phyloP scores from a whole-genome alignment of 1,140 invertebrate species.

The Oedothorax gibbosus region DNA sequence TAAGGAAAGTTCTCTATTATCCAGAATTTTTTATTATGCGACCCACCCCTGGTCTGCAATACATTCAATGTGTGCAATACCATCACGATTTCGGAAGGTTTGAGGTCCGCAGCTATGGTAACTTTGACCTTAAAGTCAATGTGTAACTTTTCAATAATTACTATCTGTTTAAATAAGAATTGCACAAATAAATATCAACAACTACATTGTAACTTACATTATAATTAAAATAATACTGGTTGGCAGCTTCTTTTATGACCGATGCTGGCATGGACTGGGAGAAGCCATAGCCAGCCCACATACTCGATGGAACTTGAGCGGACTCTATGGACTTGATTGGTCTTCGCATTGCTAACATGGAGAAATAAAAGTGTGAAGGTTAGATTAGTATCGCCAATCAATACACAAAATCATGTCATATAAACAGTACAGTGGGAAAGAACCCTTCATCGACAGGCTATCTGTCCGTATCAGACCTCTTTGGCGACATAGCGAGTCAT shows the following conservation, averaged over 20 bases:
- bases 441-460: neutral
- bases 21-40: too few species aligned
- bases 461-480: neutral
- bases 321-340: slow-evolving; percentile 32
- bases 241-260: slow-evolving; percentile 8
- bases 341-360: slow-evolving; percentile 27
- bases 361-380: neutral
- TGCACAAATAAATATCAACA: too few species aligned
- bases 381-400: neutral
- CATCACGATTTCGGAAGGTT: too few species aligned
- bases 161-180: too few species aligned
- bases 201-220: slow-evolving; percentile 3
- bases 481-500: neutral
- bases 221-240: slow-evolving; percentile 17
- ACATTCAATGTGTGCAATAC: too few species aligned
- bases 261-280: slow-evolving; percentile 43
- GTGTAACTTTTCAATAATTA: too few species aligned
- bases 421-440: neutral
- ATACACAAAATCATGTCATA: neutral
- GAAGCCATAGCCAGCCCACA: slow-evolving; percentile 55
- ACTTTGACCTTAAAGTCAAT: too few species aligned
- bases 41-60: too few species aligned
- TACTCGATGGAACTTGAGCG: slow-evolving; percentile 39
- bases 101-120: too few species aligned
- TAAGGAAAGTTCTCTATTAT: too few species aligned